Base-by-base conservation (phyloP, 2,797 vertebrate species). In the Denticeps clupeoides region DNA sequence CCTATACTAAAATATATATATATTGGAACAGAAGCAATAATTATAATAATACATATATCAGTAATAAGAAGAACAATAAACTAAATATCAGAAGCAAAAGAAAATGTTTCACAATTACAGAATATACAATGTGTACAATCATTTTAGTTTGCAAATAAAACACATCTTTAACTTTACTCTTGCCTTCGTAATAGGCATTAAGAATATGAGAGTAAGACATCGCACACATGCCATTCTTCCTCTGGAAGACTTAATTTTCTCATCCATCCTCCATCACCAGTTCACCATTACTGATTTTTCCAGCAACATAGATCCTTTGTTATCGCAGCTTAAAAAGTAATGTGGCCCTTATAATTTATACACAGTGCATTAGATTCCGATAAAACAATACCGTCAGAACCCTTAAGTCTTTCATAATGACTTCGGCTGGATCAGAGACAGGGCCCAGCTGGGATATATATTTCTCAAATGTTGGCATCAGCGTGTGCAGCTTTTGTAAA, bases 341-440 rank as follows among this genome's bases (percentile, higher is more conserved):
- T 69, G 33, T 60, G 55, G 56, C 47, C 55, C 59, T 24, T 75
- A 65, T 73, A 76, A 73, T 75, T 48, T 60, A 56, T 75, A 74
- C 64, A 69, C 53, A 59, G 59, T 56, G 49, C 60, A 72, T 77
- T 78, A 57, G 54, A 71, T 75, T 75, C 67, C 66, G 60, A 77
- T 73, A 63, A 73, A 78, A 77, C 73, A 74, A 75, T 72, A 61
- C 54, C 69, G 51, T 60, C 71, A 40, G 58, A 76, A 68, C 50
- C 51, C 64, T 58, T 60, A 56, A 58, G 48, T 24, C 53, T 57
- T 53, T 51, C 72, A 43, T 69, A 59, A 69, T 72, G 65, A 66
- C 64, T 65, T 47, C 44, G 54, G 46, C 68, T 77, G 71, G 77
- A 70, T 1, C 42, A 31, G 48, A 42, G 57, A 70, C 64, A 73